Evolutionary conservation across 1,140 invertebrate genomes (phyloP).

Genomic region (Drosophila bifasciata): DNA sequence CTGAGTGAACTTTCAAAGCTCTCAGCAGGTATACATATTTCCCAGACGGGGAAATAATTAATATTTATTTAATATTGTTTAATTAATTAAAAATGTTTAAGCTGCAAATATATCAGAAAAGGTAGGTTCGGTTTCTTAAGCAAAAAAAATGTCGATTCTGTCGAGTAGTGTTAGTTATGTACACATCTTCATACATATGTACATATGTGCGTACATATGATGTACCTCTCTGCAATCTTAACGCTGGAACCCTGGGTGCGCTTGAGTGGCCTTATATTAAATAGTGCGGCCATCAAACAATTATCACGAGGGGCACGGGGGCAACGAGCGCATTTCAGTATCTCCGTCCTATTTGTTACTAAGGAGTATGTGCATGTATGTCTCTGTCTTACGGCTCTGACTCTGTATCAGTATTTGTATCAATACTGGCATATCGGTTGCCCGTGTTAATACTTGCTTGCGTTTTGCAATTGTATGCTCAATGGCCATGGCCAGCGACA

Average conservation of each 20-base stretch:
- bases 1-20: too few relatives aligned
- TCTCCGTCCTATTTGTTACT: not conserved
- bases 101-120: too few relatives aligned
- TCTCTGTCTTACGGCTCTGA: too few relatives aligned
- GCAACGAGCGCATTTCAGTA: slow-evolving; percentile 16
- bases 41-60: too few relatives aligned
- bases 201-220: too few relatives aligned
- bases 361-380: slow-evolving; percentile 8
- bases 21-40: too few relatives aligned
- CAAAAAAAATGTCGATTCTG: too few relatives aligned
- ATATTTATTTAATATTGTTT: too few relatives aligned
- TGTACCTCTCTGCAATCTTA: too few relatives aligned
- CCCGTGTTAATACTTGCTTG: slow-evolving; percentile 76
- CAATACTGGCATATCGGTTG: slow-evolving; percentile 59
- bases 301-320: slow-evolving; percentile 36
- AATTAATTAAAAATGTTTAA: too few relatives aligned
- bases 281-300: slow-evolving; percentile 70
- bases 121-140: too few relatives aligned
- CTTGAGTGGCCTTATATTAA: slow-evolving; percentile 73
- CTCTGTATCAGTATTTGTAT: slow-evolving; percentile 9
- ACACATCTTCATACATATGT: not conserved
- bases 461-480: slow-evolving; percentile 74
- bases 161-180: too few relatives aligned
- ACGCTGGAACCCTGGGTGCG: slow-evolving; percentile 29
- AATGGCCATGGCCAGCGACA: slow-evolving; percentile 57